These are phyloP conservation scores for Cetonia aurata DNA, from an alignment of 2,888 invertebrate species.

Conservation along the genomic window DNA sequence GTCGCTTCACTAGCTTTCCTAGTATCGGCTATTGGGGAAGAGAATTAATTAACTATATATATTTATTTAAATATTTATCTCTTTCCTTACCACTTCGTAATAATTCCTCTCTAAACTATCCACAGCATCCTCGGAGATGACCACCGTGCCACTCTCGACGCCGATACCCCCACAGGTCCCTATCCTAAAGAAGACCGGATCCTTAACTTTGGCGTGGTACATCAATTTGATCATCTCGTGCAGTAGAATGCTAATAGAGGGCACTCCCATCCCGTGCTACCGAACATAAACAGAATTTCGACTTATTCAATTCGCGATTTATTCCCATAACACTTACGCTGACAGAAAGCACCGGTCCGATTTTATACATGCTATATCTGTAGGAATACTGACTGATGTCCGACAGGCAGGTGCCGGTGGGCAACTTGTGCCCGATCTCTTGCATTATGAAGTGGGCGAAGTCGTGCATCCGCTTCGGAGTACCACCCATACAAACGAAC, in stretches of 20 bases:
- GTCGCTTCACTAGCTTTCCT: slow-evolving; percentile 84
- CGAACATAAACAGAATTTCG: too few relatives aligned
- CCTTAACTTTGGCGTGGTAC: slow-evolving; percentile 89
- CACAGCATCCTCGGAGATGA: slow-evolving; percentile 92
- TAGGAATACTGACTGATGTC: slow-evolving; percentile 94
- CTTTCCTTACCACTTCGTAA: slow-evolving; percentile 74
- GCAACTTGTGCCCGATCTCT: slow-evolving; percentile 90
- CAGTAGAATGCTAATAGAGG: slow-evolving; percentile 94
- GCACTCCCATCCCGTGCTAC: slow-evolving; percentile 98
- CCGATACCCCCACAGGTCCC: slow-evolving; percentile 96
- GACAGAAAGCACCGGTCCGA: slow-evolving; percentile 87
- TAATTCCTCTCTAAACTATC: slow-evolving; percentile 87
- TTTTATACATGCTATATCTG: slow-evolving; percentile 96
- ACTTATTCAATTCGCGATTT: too few relatives aligned
- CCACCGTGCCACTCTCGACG: slow-evolving; percentile 91
- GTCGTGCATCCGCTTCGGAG: slow-evolving; percentile 92
- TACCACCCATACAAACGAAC: slow-evolving; percentile 98
- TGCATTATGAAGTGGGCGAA: slow-evolving; percentile 93
- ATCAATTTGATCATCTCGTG: slow-evolving; percentile 97
- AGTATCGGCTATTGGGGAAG: slow-evolving; percentile 78
- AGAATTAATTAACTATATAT: neutral
- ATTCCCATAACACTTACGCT: slow-evolving; percentile 75
- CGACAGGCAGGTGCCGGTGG: slow-evolving; percentile 87
- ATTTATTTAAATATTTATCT: too few relatives aligned
- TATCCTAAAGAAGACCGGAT: slow-evolving; percentile 93